Base-by-base conservation (phyloP, 2,888 invertebrate genomes). In the Eristalis arbustorum region DNA sequence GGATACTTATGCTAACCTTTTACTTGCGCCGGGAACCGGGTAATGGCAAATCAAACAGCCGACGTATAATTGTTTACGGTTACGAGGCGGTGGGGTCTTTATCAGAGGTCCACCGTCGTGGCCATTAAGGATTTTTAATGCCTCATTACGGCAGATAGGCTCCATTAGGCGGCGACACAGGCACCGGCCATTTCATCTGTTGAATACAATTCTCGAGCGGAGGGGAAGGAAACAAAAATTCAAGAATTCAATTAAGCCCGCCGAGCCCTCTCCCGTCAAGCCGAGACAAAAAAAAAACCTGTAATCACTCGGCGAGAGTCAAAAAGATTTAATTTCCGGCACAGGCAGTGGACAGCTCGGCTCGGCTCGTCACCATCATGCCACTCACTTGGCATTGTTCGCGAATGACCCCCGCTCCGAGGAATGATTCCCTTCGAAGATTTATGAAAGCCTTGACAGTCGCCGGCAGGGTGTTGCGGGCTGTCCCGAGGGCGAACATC, bases 281-380 rank as follows among this genome's bases (percentile, higher is more conserved):
- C 22, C 3, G 61, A 59, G 28, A 22, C n/a, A n/a, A n/a, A n/a
- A n/a, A n/a, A n/a, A n/a, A 68, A 57, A 61, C 31, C 76, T 22
- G 8, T 34, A 14, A 37, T 64, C 10, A 22, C 49, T 31, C 37
- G 37, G 78, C 72, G 13, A n/a, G 42, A 80, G 63, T 56, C 34
- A 68, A 73, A 72, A 72, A 76, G 62, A 81, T 73, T 85, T 76
- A 85, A 85, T 85, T 77, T 85, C 84, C 84, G 75, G 74, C 57
- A 14, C n/a, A 3, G 28, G 3, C 62, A 61, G 18, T 49, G 49
- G 49, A 49, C 25, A 25, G 25, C 25, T 25, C n/a, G 42, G 14
- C 14, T n/a, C 18, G 18, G 49, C 49, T 49, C 49, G 8, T 49
- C 49, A 49, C 11, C 11, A 13, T 34, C 37, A 14, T 6, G 11